These are phyloP conservation scores for Aphodius granarius DNA, from an alignment of 2,888 invertebrate genomes.

Conservation along the genomic window DNA sequence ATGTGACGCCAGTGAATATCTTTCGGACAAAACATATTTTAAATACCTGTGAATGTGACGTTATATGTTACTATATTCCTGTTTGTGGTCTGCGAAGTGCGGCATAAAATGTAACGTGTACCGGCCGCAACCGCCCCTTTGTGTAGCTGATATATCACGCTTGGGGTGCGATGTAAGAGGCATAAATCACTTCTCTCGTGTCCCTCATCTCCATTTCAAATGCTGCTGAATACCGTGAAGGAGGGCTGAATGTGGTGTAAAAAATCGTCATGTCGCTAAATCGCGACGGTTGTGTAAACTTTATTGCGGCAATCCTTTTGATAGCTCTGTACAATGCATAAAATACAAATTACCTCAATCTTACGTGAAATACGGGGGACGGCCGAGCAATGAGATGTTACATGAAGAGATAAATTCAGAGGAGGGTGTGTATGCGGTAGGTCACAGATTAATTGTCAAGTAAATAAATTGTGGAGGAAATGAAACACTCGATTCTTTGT, in stretches of 20 bases:
- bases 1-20: too few species aligned
- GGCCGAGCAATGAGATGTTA: background rate
- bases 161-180: background rate
- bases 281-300: background rate
- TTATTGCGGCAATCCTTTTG: background rate
- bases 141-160: background rate
- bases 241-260: background rate
- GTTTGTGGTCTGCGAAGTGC: background rate
- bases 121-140: background rate
- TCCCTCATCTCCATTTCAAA: background rate
- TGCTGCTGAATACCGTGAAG: background rate
- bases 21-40: background rate
- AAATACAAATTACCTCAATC: background rate
- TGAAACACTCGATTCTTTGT: background rate
- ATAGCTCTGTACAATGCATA: background rate
- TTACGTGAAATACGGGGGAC: background rate
- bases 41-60: background rate
- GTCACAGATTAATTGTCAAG: background rate
- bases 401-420: background rate
- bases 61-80: background rate
- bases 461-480: background rate
- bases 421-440: background rate
- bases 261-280: background rate
- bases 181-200: background rate
- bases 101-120: background rate